These are phyloP conservation scores for Folsomia candida DNA, from an alignment of 2,888 invertebrate genomes.

Conservation along the genomic window DNA sequence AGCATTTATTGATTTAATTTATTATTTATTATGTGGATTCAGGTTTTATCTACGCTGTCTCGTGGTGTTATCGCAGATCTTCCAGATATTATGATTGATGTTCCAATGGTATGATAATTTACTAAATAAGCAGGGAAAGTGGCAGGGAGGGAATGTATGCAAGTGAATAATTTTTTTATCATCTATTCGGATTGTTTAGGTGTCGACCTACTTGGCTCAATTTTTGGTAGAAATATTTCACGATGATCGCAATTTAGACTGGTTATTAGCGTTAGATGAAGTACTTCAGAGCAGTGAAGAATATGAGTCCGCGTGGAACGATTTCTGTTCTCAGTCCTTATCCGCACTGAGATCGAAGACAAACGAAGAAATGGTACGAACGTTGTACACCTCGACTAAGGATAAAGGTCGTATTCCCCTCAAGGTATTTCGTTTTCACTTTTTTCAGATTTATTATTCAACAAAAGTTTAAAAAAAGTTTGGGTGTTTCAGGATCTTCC, in stretches of 20 bases:
- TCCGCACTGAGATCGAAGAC: conserved; percentile 44
- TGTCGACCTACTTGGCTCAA: conserved; percentile 41
- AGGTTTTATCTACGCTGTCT: conserved; percentile 41
- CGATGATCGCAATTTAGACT: conserved; percentile 45
- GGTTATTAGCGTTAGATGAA: conserved; percentile 43
- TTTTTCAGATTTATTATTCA: background rate
- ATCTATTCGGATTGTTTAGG: conserved; percentile 7
- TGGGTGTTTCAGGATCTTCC: conserved; percentile 37
- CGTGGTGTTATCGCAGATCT: conserved; percentile 46
- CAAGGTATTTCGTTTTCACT: conserved; percentile 19
- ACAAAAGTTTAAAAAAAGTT: background rate
- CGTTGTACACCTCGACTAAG: conserved; percentile 39
- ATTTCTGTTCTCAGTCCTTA: conserved; percentile 42
- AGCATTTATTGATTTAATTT: background rate
- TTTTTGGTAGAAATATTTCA: conserved; percentile 47
- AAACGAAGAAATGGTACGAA: conserved; percentile 45
- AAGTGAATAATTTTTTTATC: no score
- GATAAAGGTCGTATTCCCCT: conserved; percentile 39
- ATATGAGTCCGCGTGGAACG: conserved; percentile 28
- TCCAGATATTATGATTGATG: conserved; percentile 46
- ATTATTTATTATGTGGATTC: background rate
- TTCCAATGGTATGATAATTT: conserved; percentile 41
- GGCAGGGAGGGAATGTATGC: no score
- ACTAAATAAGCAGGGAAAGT: background rate
- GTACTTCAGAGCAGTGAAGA: conserved; percentile 35